Conservation (phyloP, 2,113 vertebrate species). For the Ailuropoda melanoleuca region DNA sequence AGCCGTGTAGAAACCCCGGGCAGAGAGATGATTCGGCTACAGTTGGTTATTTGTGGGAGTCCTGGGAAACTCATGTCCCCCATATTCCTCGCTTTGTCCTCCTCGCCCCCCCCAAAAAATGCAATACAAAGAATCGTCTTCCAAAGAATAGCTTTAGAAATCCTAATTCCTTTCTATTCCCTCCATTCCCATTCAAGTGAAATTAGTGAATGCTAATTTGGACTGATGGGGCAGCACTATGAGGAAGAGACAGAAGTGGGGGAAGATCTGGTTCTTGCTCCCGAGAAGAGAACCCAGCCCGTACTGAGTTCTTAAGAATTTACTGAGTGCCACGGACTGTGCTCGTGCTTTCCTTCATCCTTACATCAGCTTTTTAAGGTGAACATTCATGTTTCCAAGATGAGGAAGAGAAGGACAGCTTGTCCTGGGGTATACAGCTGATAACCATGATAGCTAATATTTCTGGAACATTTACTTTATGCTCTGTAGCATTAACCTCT, state of each 20-base stretch:
- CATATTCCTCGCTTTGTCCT: not conserved
- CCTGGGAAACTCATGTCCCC: not conserved
- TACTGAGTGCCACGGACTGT: not conserved
- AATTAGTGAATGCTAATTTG: slow-evolving; percentile 57
- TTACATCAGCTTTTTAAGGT: not conserved
- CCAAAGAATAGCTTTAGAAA: slow-evolving; percentile 30
- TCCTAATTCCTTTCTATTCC: slow-evolving; percentile 33
- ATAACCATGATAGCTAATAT: not conserved
- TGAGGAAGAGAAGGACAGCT: not conserved
- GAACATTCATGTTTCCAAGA: not conserved
- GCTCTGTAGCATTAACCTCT: not conserved
- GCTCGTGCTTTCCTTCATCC: too few relatives aligned
- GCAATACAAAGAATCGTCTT: slow-evolving; percentile 39
- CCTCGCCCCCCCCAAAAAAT: not conserved
- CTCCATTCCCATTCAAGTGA: slow-evolving; percentile 40
- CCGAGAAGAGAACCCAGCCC: not conserved
- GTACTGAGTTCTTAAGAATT: not conserved
- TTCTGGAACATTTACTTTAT: not conserved
- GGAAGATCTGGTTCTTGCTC: not conserved
- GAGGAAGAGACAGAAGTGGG: not conserved
- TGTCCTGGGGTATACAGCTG: not conserved
- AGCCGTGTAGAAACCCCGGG: not conserved
- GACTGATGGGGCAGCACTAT: not conserved
- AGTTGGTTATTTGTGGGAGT: not conserved
- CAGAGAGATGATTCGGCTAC: not conserved